Percentiles rank a stretch among this genome's conserved stretches.
Evolutionary conservation across 2,888 invertebrate genomes (phyloP).

Genomic region (Portevinia maculata): DNA sequence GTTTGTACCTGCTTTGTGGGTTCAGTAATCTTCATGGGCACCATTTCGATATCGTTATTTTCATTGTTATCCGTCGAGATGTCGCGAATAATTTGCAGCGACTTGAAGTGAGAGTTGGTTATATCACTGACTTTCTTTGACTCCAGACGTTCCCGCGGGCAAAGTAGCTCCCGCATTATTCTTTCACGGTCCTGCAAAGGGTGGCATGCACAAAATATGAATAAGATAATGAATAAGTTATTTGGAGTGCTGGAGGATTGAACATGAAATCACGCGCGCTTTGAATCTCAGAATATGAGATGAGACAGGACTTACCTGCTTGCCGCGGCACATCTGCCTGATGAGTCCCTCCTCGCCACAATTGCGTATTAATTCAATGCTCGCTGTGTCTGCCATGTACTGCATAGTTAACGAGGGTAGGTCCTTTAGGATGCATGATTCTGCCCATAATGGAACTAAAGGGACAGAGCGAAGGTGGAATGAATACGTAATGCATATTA

Average conservation of each 20-base stretch:
- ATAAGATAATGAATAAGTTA: conserved; percentile 28
- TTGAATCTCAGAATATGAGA: conserved; percentile 11
- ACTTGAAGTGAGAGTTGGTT: conserved; percentile 81
- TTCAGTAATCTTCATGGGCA: conserved; percentile 75
- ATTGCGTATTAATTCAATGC: conserved; percentile 89
- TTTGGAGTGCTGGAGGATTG: not conserved
- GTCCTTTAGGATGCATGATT: conserved; percentile 88
- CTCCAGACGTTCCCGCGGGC: conserved; percentile 80
- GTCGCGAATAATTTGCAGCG: conserved; percentile 81
- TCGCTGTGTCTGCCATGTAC: conserved; percentile 90
- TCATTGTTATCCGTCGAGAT: conserved; percentile 82
- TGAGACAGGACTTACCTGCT: conserved; percentile 84
- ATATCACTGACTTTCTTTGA: conserved; percentile 81
- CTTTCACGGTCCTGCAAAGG: conserved; percentile 79
- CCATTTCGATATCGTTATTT: conserved; percentile 81
- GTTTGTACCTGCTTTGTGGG: conserved; percentile 76
- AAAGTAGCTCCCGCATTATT: conserved; percentile 79
- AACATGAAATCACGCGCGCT: conserved; percentile 5
- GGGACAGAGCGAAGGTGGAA: conserved; percentile 19
- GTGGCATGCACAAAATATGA: conserved; percentile 7
- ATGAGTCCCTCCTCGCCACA: conserved; percentile 89
- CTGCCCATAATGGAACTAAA: conserved; percentile 90
- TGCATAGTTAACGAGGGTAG: conserved; percentile 89
- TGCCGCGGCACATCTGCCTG: conserved; percentile 89
- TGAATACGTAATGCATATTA: conserved; percentile 70